Conservation (phyloP, 2,797 vertebrate species). For the Coendou prehensilis region DNA sequence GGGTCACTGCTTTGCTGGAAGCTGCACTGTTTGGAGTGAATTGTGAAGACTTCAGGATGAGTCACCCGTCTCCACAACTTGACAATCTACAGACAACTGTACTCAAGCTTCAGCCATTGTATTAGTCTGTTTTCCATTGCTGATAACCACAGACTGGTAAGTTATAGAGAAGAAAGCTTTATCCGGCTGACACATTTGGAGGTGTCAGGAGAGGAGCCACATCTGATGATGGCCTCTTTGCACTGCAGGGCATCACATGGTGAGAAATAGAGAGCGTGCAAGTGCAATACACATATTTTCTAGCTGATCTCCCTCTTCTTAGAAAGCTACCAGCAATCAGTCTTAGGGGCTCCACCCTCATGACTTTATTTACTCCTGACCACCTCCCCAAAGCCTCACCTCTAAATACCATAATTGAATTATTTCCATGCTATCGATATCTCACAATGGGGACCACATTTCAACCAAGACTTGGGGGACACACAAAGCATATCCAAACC, state of each 20-base stretch:
- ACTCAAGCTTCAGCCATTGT: background rate
- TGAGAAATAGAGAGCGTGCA: background rate
- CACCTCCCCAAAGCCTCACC: background rate
- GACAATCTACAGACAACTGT: background rate
- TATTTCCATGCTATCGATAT: background rate
- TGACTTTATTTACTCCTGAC: background rate
- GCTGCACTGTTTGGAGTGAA: background rate
- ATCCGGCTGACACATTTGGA: background rate
- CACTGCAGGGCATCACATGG: background rate
- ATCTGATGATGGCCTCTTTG: background rate
- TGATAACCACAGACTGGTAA: background rate
- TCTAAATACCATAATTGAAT: background rate
- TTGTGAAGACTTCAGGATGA: too few relatives aligned
- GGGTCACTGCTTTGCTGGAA: background rate
- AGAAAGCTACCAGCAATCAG: background rate
- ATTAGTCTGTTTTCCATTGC: background rate
- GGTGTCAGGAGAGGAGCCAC: background rate
- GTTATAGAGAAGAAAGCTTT: background rate
- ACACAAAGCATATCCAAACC: background rate
- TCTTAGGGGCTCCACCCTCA: background rate
- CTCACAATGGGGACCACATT: background rate
- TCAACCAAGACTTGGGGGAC: background rate
- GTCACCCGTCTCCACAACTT: accelerated
- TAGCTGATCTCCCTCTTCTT: background rate
- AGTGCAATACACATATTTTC: background rate